phyloP scores from a whole-genome alignment of 1,140 invertebrate species.

The Aphelenchoides fujianensis region DNA sequence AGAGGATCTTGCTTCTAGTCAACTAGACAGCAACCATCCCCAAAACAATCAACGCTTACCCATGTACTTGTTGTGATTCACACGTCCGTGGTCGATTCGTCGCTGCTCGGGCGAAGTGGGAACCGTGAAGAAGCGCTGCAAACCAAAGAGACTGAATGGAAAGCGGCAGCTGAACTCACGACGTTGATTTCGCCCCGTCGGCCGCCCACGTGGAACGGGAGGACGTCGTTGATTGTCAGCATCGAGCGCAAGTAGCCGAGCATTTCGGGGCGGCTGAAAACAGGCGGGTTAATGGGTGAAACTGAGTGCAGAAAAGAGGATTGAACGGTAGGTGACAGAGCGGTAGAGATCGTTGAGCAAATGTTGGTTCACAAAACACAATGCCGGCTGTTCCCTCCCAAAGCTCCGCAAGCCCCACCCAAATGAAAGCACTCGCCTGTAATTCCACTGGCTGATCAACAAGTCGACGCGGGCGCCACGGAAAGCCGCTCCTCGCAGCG shows the following conservation, averaged over 20 bases:
- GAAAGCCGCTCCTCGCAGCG: conserved; percentile 76
- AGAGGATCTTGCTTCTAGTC: too few species aligned
- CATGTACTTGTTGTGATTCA: conserved; percentile 99
- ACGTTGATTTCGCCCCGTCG: conserved; percentile 16
- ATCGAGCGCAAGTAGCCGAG: conserved; percentile 78
- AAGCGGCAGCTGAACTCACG: conserved; percentile 24
- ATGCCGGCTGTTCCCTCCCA: too few species aligned
- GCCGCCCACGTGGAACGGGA: conserved; percentile 22
- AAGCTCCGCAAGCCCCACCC: too few species aligned
- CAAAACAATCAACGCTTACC: too few species aligned
- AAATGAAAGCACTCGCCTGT: too few species aligned
- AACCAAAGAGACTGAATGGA: conserved; percentile 24
- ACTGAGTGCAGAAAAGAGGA: too few species aligned
- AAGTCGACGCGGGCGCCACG: conserved; percentile 74
- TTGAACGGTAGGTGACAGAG: too few species aligned
- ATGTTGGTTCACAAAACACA: too few species aligned
- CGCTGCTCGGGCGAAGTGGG: conserved; percentile 69
- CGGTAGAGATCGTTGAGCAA: too few species aligned
- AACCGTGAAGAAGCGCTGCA: conserved; percentile 66
- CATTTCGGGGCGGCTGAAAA: conserved; percentile 71
- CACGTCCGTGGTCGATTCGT: conserved; percentile 81
- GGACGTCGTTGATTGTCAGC: conserved; percentile 68
- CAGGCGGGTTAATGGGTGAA: too few species aligned
- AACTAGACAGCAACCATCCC: too few species aligned
- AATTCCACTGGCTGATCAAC: conserved; percentile 82